Percentiles rank a stretch among this genome's conserved stretches.
Evolutionary conservation across 2,797 vertebrate species (phyloP).

Genomic region (Phataginus tetradactyla): DNA sequence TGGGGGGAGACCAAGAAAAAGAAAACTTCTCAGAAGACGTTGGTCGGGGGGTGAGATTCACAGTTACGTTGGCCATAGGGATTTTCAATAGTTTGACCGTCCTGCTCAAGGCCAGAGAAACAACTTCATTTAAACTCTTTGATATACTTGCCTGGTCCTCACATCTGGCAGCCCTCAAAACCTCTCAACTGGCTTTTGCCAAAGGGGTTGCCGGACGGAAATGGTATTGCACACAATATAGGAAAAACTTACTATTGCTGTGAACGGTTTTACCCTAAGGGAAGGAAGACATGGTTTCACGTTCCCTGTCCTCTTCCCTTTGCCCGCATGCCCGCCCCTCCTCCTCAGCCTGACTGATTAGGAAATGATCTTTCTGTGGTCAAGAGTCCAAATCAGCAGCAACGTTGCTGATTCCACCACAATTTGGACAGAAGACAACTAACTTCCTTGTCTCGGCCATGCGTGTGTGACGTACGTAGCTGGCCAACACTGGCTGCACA

Average conservation of each 20-base stretch:
- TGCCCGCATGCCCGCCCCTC: background rate
- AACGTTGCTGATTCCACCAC: background rate
- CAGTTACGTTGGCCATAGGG: background rate
- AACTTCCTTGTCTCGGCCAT: background rate
- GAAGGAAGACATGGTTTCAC: background rate
- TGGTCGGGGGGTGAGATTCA: background rate
- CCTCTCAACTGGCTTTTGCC: background rate
- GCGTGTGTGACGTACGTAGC: fast-evolving
- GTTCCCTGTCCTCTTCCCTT: background rate
- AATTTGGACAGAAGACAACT: background rate
- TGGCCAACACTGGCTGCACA: background rate
- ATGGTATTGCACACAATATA: fast-evolving
- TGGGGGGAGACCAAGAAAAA: background rate
- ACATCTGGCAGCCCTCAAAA: background rate
- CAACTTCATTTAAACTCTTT: background rate
- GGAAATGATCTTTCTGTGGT: background rate
- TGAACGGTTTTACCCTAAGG: background rate
- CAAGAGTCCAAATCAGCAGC: background rate
- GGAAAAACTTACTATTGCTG: background rate
- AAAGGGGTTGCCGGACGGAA: background rate
- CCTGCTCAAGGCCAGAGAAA: background rate
- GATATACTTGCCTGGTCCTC: background rate
- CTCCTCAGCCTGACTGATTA: background rate
- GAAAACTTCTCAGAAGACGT: constrained; percentile 3
- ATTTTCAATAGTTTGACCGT: background rate